Percentiles rank a stretch among this genome's conserved stretches.
Evolutionary conservation across 2,888 invertebrate species (phyloP).

Genomic region (Polyommatus iphigenia): DNA sequence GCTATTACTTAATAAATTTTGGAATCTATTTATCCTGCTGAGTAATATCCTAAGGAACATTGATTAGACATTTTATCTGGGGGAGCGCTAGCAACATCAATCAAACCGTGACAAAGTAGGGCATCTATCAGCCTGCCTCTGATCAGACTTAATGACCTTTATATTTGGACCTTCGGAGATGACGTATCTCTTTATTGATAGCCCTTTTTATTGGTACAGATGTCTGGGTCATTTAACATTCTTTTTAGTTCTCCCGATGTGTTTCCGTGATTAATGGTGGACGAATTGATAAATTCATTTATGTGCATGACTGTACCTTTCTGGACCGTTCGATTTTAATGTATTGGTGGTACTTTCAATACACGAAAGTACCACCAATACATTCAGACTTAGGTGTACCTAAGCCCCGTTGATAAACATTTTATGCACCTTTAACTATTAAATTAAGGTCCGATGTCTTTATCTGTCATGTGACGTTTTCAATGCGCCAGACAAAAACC

Average conservation of each 20-base stretch:
- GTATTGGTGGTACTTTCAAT: background rate
- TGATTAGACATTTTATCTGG: conserved; percentile 40
- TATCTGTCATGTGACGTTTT: too few species aligned
- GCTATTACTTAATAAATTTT: conserved; percentile 31
- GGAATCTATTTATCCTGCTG: conserved; percentile 32
- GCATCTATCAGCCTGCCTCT: conserved; percentile 52
- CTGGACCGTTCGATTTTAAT: background rate
- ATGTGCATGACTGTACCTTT: conserved; percentile 16
- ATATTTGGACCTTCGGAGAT: conserved; percentile 39
- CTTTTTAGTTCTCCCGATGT: conserved; percentile 17
- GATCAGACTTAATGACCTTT: conserved; percentile 52
- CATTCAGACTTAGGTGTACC: too few species aligned
- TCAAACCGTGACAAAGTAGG: conserved; percentile 65
- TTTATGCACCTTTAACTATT: too few species aligned
- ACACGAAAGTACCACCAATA: too few species aligned
- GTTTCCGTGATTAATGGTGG: conserved; percentile 18
- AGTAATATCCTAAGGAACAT: conserved; percentile 40
- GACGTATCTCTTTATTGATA: conserved; percentile 37
- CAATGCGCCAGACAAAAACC: too few species aligned
- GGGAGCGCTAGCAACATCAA: conserved; percentile 50
- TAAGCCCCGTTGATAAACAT: too few species aligned
- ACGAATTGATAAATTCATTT: conserved; percentile 25
- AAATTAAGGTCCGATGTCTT: too few species aligned
- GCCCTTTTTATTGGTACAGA: conserved; percentile 33
- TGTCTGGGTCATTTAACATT: conserved; percentile 32